Percentiles rank a stretch among this genome's conserved stretches.
Evolutionary conservation across 2,113 vertebrate genomes (phyloP).

Genomic region (Misgurnus anguillicaudatus): DNA sequence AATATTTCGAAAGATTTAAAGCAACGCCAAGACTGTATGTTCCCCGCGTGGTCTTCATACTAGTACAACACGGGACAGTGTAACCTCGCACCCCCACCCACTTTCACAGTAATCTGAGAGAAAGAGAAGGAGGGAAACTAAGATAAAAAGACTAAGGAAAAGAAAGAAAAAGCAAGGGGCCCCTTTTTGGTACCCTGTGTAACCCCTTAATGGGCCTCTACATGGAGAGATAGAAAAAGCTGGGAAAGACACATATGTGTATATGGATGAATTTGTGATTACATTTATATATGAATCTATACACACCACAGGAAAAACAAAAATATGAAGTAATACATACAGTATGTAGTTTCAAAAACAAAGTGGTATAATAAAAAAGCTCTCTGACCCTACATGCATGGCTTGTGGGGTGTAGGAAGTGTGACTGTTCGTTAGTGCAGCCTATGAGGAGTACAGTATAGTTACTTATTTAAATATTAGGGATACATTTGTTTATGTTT

Average conservation of each 20-base stretch:
- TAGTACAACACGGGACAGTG: background rate
- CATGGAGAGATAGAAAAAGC: slow-evolving; percentile 19
- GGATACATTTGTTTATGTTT: background rate
- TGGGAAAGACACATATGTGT: background rate
- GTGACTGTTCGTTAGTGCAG: background rate
- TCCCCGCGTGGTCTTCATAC: slow-evolving; percentile 14
- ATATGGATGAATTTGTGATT: too few relatives aligned
- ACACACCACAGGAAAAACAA: background rate
- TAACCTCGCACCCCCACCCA: background rate
- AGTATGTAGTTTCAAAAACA: too few relatives aligned
- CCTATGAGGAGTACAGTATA: background rate
- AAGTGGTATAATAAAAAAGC: background rate
- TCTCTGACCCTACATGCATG: background rate
- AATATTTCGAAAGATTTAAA: background rate
- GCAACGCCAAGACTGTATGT: slow-evolving; percentile 11
- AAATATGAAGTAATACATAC: too few relatives aligned
- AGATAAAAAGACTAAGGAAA: slow-evolving; percentile 12
- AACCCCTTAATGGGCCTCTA: slow-evolving; percentile 37
- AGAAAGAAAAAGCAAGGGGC: slow-evolving; percentile 43
- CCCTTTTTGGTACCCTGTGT: slow-evolving; percentile 38
- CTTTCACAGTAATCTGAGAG: slow-evolving; percentile 31
- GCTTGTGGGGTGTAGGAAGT: background rate
- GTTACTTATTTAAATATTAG: background rate
- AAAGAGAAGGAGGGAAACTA: slow-evolving; percentile 24
- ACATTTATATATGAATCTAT: slow-evolving; percentile 34